phyloP scores from a whole-genome alignment of 2,113 vertebrate species.

The Halcyon malimbica region DNA sequence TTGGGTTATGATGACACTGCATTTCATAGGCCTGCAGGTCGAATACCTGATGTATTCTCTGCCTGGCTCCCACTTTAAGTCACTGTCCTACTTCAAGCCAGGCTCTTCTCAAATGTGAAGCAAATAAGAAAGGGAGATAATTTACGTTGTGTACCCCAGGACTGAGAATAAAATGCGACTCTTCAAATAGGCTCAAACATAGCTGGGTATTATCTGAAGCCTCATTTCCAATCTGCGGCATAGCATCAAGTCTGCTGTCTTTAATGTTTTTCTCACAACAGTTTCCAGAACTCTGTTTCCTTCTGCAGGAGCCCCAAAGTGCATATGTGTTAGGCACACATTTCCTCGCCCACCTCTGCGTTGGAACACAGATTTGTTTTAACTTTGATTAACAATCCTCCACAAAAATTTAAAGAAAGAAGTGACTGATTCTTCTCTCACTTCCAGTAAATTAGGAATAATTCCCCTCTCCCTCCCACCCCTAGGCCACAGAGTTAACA shows the following conservation, averaged over 20 bases:
- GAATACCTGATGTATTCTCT: slow-evolving; percentile 65
- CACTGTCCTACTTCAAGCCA: slow-evolving; percentile 11
- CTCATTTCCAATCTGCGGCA: neutral
- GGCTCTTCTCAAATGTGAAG: slow-evolving; percentile 11
- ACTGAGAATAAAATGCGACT: neutral
- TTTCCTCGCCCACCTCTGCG: slow-evolving; percentile 64
- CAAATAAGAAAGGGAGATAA: slow-evolving; percentile 42
- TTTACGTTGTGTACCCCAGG: neutral
- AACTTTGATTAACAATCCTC: slow-evolving; percentile 61
- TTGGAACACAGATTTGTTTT: slow-evolving; percentile 55
- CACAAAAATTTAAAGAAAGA: slow-evolving; percentile 56
- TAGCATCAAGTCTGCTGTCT: slow-evolving; percentile 26
- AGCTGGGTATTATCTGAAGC: neutral
- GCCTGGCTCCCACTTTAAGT: slow-evolving; percentile 54
- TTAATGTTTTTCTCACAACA: slow-evolving; percentile 69
- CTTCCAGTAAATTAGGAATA: slow-evolving; percentile 68
- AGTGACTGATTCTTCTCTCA: slow-evolving; percentile 65
- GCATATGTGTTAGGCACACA: slow-evolving; percentile 68
- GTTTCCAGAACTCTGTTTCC: slow-evolving; percentile 64
- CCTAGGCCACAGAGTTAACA: slow-evolving; percentile 60
- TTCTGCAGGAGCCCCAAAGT: slow-evolving; percentile 59
- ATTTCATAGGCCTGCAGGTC: slow-evolving; percentile 64
- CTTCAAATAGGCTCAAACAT: neutral
- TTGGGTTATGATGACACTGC: slow-evolving; percentile 75
- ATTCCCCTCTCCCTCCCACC: slow-evolving; percentile 69